Evolutionary conservation across 2,113 vertebrate genomes (phyloP).

Genomic region (Abramis brama): DNA sequence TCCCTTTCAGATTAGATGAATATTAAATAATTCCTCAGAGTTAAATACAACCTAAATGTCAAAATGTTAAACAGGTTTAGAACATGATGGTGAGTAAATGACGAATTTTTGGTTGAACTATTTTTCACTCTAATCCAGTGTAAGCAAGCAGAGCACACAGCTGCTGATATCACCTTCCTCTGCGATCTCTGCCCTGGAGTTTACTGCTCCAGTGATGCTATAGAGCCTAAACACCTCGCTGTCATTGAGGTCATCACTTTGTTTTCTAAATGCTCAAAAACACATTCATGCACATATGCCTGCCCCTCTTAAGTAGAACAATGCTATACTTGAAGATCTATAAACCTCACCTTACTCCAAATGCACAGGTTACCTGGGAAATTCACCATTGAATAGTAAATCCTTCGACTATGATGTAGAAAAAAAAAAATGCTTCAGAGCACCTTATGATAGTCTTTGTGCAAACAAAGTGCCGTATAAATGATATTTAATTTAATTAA

Average conservation of each 20-base stretch:
- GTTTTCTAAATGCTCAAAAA: conserved; percentile 17
- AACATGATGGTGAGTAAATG: neutral
- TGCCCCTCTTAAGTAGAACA: neutral
- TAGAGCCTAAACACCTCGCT: neutral
- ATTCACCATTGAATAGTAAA: conserved; percentile 11
- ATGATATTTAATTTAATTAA: neutral
- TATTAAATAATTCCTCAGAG: too few species aligned
- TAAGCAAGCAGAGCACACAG: neutral
- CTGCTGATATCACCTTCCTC: neutral
- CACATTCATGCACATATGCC: conserved; percentile 12
- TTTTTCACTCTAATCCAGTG: neutral
- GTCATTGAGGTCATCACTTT: conserved; percentile 10
- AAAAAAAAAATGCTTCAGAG: neutral
- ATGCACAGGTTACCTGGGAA: neutral
- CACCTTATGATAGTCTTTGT: neutral
- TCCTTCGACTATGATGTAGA: neutral
- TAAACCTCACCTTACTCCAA: neutral
- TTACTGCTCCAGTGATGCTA: neutral
- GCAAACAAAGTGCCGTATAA: neutral
- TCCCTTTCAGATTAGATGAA: too few species aligned
- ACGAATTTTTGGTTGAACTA: neutral
- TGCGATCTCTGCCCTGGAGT: neutral
- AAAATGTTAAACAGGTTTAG: neutral
- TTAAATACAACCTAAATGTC: too few species aligned
- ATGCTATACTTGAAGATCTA: neutral